Base-by-base conservation (phyloP, 2,888 invertebrate species). In the Dysmachus trigonus region DNA sequence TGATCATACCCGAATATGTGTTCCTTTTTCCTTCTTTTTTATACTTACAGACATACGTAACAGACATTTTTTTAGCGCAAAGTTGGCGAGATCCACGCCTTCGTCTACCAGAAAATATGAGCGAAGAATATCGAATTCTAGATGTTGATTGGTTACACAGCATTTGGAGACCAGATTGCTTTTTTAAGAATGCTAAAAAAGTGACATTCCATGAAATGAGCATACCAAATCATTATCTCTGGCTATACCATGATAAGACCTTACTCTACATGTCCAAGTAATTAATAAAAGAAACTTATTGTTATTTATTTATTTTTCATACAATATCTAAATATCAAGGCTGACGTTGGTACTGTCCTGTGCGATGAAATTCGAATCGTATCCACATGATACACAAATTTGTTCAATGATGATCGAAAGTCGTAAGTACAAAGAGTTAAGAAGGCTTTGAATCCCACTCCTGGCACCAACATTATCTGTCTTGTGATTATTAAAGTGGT, bases 401-500 rank as follows among this genome's bases (percentile, higher is more conserved):
- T 98, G 98, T 91, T 96, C 96, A 84, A 97, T 98, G 95, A 97
- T 97, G 96, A 97, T 98, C 87, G 98, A 98, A 93, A 98, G 98
- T 90, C 94, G 98, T 98, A 93, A 95, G 97, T 77, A 41, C 3
- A 0, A 22, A 38, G 6, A 18, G 1, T 38, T 22, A 38, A 76
- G 10, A 38, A 35, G 7, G n/a, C 2, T 72, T 30, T 6, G 7
- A 72, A 72, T 0, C 2, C 2, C 35, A 8, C 8, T 35, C 35
- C 51, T 51, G n/a, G n/a, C n/a, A 5, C 6, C 18, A 15, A 41
- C 2, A 15, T 4, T 41, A 41, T 2, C 15, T 41, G 2, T 41
- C 13, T 41, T 13, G n/a, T n/a, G n/a, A n/a, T n/a, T n/a, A n/a
- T n/a, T n/a, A n/a, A n/a, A n/a, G n/a, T n/a, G n/a, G n/a, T n/a